Conservation (phyloP, 2,888 invertebrate species). For the Thyatira batis region DNA sequence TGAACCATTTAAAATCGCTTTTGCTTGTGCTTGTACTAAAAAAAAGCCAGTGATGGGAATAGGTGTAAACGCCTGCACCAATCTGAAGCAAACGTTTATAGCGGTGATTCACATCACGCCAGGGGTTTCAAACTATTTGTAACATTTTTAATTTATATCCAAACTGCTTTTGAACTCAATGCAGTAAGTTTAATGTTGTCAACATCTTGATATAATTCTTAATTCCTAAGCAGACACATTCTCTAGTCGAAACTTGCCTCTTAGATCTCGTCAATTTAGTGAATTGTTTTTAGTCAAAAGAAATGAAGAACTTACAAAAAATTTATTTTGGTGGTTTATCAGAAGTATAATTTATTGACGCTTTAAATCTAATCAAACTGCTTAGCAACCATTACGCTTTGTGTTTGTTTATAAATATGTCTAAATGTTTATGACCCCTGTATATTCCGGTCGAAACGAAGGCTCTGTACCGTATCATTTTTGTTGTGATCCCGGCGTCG, state of each 20-base stretch:
- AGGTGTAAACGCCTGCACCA: slow-evolving; percentile 46
- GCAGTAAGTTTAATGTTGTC: too few relatives aligned
- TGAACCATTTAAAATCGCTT: slow-evolving; percentile 5
- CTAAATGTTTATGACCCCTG: slow-evolving; percentile 55
- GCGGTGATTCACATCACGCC: slow-evolving; percentile 56
- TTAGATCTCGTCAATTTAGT: too few relatives aligned
- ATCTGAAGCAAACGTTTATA: slow-evolving; percentile 48
- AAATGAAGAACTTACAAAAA: too few relatives aligned
- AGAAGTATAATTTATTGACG: too few relatives aligned
- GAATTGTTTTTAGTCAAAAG: too few relatives aligned
- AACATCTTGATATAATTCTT: too few relatives aligned
- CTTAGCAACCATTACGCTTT: too few relatives aligned
- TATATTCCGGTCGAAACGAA: slow-evolving; percentile 49
- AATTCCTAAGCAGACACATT: too few relatives aligned
- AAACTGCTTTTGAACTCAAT: too few relatives aligned
- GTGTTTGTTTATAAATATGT: not conserved
- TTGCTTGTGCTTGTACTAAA: slow-evolving; percentile 26
- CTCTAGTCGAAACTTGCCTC: too few relatives aligned
- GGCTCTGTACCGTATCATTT: slow-evolving; percentile 71
- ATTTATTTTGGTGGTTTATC: too few relatives aligned
- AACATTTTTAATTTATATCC: slow-evolving; percentile 13
- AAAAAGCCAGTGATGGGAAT: slow-evolving; percentile 26
- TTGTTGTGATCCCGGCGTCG: slow-evolving; percentile 51
- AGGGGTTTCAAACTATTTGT: slow-evolving; percentile 53
- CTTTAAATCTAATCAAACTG: too few relatives aligned